Percentiles rank a stretch among this genome's conserved stretches.
phyloP scores from a whole-genome alignment of 2,888 invertebrate genomes.

The Chrysomela aeneicollis region DNA sequence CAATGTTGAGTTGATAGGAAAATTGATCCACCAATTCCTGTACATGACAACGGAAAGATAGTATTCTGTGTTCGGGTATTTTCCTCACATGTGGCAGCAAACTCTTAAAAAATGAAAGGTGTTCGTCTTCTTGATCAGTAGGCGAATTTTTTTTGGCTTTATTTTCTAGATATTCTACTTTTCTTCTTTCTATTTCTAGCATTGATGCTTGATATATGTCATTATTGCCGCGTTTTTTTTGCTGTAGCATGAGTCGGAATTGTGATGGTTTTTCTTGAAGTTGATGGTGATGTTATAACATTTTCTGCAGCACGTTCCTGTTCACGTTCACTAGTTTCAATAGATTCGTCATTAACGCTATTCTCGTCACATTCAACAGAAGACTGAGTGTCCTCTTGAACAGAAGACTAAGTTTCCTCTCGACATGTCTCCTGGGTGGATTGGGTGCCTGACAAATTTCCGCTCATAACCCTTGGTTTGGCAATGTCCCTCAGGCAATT shows the following conservation, averaged over 20 bases:
- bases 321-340: conserved; percentile 1
- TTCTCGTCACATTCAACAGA: conserved; percentile 15
- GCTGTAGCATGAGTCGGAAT: conserved; percentile 11
- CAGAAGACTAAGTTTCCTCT: conserved; percentile 20
- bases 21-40: conserved; percentile 20
- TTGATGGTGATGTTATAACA: conserved; percentile 9
- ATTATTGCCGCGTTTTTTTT: conserved; percentile 15
- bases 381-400: conserved; percentile 20
- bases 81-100: conserved; percentile 14
- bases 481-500: conserved; percentile 9
- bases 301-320: conserved; percentile 15
- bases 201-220: conserved; percentile 1
- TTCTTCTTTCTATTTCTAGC: conserved; percentile 8
- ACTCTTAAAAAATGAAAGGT: conserved; percentile 17
- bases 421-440: neutral
- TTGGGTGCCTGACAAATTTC: conserved; percentile 15
- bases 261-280: conserved; percentile 13
- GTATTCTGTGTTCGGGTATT: conserved; percentile 19
- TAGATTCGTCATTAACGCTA: conserved; percentile 17
- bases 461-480: conserved; percentile 5
- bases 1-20: conserved; percentile 9
- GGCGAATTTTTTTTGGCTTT: conserved; percentile 8
- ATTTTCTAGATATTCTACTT: conserved; percentile 9
- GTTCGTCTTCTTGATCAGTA: conserved; percentile 13
- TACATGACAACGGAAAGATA: conserved; percentile 18